These are phyloP conservation scores for Labrus mixtus DNA, from an alignment of 2,113 vertebrate genomes.

Conservation along the genomic window DNA sequence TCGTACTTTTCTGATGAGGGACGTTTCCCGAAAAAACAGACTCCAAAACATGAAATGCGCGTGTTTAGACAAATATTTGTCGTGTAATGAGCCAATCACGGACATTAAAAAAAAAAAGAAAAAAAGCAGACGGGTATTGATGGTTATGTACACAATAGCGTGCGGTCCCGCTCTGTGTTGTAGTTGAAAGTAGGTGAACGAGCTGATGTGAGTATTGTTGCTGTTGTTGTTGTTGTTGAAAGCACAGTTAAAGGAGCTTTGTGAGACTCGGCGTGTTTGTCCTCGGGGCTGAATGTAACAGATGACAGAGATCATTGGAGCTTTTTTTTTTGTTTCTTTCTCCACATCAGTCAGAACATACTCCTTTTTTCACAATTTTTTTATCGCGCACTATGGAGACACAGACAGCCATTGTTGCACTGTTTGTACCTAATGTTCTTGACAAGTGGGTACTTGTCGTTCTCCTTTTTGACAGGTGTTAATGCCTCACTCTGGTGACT, in stretches of 20 bases:
- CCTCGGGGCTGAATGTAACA: constrained; percentile 75
- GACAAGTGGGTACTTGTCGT: constrained; percentile 53
- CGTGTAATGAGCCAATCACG: neutral
- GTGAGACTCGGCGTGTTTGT: constrained; percentile 68
- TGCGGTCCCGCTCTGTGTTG: constrained; percentile 16
- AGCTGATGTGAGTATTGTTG: constrained; percentile 33
- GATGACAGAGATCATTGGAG: constrained; percentile 74
- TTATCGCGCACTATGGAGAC: constrained; percentile 44
- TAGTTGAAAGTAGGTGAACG: constrained; percentile 56
- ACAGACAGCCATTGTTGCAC: constrained; percentile 33
- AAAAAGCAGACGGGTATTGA: neutral
- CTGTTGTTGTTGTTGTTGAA: constrained; percentile 58
- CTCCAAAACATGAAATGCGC: neutral
- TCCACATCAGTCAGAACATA: constrained; percentile 58
- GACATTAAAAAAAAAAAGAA: neutral
- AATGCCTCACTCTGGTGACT: constrained; percentile 21
- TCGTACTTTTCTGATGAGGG: constrained; percentile 14
- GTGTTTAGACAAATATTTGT: neutral
- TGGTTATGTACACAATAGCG: constrained; percentile 19
- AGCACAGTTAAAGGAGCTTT: constrained; percentile 66
- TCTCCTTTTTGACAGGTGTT: constrained; percentile 46
- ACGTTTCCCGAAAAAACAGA: constrained; percentile 6
- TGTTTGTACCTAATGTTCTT: constrained; percentile 44
- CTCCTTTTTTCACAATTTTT: constrained; percentile 56
- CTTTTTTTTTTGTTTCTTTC: constrained; percentile 17